Percentiles rank a stretch among this genome's conserved stretches.
These are phyloP conservation scores for Sturmia bella DNA, from an alignment of 2,888 invertebrate species.

Conservation along the genomic window DNA sequence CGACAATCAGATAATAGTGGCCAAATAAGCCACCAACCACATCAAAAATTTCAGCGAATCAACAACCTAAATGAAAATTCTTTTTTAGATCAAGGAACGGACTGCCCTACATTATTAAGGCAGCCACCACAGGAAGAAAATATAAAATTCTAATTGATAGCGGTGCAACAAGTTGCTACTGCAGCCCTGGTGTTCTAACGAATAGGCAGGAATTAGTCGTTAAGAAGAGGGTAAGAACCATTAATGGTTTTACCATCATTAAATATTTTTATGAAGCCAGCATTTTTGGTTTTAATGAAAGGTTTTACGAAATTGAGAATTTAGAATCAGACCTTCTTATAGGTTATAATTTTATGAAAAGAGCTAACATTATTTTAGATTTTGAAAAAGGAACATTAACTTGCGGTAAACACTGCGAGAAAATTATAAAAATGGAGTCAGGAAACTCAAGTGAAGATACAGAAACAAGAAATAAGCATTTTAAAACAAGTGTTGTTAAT, in stretches of 20 bases:
- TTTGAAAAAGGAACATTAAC: too few relatives aligned
- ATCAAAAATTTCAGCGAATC: conserved; percentile 27
- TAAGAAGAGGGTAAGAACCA: too few relatives aligned
- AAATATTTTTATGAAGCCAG: conserved; percentile 1
- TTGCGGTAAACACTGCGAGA: too few relatives aligned
- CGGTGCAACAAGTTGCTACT: conserved; percentile 23
- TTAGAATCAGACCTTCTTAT: conserved; percentile 1
- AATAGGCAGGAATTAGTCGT: conserved; percentile 20
- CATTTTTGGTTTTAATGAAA: conserved; percentile 13
- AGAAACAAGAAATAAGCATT: too few relatives aligned
- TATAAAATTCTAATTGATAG: conserved; percentile 36
- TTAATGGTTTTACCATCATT: conserved; percentile 38
- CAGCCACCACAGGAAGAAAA: conserved; percentile 31
- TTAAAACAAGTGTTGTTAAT: too few relatives aligned
- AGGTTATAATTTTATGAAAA: conserved; percentile 1
- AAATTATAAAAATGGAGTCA: too few relatives aligned
- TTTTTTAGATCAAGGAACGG: too few relatives aligned
- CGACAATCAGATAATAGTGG: background rate
- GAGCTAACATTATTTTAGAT: background rate
- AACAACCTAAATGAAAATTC: conserved; percentile 30
- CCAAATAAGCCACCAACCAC: conserved; percentile 11
- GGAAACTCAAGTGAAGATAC: too few relatives aligned
- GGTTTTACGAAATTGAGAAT: conserved; percentile 6
- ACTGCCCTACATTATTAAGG: too few relatives aligned
- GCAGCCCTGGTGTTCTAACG: background rate